Conservation (phyloP, 2,888 invertebrate genomes). For the Nasonovia ribisnigri region DNA sequence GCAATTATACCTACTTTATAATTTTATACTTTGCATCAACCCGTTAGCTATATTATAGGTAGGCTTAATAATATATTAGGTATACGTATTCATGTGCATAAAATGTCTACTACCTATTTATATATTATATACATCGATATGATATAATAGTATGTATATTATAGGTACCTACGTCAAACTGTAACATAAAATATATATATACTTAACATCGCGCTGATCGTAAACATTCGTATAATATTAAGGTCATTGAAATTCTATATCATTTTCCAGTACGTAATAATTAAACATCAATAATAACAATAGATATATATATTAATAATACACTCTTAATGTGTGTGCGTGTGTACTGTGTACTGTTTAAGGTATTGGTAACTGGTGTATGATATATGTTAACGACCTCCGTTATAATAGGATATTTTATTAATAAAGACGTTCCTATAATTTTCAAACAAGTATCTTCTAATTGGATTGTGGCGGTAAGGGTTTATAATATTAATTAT, state of each 20-base stretch:
- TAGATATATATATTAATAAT: not conserved
- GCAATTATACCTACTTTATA: not conserved
- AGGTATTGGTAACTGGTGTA: not conserved
- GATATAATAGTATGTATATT: too few species aligned
- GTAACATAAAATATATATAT: not conserved
- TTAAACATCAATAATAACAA: not conserved
- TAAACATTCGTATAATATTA: not conserved
- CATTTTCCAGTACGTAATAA: not conserved
- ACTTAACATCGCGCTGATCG: not conserved
- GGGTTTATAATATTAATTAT: not conserved
- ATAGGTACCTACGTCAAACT: not conserved
- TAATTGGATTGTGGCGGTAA: not conserved
- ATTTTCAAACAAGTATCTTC: not conserved
- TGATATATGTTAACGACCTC: not conserved
- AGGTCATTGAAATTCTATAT: not conserved
- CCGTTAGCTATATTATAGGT: not conserved
- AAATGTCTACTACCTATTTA: not conserved
- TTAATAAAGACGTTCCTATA: not conserved
- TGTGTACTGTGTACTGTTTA: not conserved
- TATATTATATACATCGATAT: not conserved
- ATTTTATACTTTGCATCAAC: not conserved
- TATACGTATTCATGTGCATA: not conserved
- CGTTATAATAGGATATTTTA: not conserved
- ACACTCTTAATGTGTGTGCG: not conserved
- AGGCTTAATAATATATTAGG: not conserved